These are phyloP conservation scores for Myripristis jacobus DNA, from an alignment of 2,797 vertebrate genomes.

Conservation along the genomic window DNA sequence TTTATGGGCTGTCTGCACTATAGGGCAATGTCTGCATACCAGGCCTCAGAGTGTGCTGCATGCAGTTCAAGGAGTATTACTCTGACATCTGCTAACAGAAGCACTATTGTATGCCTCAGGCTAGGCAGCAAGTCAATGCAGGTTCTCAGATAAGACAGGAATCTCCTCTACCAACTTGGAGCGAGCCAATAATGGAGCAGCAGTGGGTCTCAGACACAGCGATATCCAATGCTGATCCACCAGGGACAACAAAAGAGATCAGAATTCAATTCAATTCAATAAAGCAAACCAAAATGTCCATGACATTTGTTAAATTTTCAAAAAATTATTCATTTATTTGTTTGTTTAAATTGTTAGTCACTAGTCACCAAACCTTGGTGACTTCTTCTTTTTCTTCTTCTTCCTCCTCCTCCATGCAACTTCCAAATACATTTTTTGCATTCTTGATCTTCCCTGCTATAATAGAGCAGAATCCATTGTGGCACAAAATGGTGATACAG, in stretches of 20 bases:
- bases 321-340: no score
- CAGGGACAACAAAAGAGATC: neutral
- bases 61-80: slow-evolving; percentile 23
- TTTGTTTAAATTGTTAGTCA: no score
- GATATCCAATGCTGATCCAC: neutral
- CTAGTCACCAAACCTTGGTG: no score
- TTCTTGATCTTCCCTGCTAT: no score
- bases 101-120: slow-evolving; percentile 65
- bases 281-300: no score
- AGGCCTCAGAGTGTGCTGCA: neutral
- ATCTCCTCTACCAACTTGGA: slow-evolving; percentile 55
- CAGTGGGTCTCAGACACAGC: slow-evolving; percentile 11
- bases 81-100: slow-evolving; percentile 56
- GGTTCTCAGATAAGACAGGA: slow-evolving; percentile 71
- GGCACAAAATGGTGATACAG: no score
- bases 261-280: neutral
- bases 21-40: slow-evolving; percentile 36
- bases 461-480: no score
- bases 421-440: no score
- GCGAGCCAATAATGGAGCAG: slow-evolving; percentile 31
- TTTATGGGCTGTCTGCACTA: slow-evolving; percentile 2
- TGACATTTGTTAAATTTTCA: no score
- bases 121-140: slow-evolving; percentile 74
- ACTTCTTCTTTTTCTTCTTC: no score
- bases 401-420: no score